Conservation (phyloP, 2,113 vertebrate genomes). For the Lepisosteus oculatus region DNA sequence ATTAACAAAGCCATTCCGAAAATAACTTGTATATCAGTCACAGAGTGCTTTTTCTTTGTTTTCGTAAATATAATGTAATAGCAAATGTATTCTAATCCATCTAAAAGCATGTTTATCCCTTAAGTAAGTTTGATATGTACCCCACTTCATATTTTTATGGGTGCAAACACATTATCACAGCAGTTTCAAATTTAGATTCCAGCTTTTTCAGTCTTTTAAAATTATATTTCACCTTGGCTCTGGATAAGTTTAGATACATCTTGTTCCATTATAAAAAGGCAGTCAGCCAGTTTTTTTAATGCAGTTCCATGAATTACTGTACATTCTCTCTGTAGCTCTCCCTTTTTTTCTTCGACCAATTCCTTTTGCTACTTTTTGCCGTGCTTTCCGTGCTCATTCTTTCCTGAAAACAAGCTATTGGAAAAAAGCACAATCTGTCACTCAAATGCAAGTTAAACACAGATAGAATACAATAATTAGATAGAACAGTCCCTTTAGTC, state of each 20-base stretch:
- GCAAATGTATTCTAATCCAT: too few species aligned
- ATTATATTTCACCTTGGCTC: conserved; percentile 8
- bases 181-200: background rate
- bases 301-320: conserved; percentile 9
- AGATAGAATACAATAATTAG: conserved; percentile 20
- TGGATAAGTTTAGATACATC: background rate
- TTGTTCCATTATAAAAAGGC: background rate
- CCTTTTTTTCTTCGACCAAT: too few species aligned
- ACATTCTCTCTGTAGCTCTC: background rate
- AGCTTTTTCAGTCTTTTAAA: conserved; percentile 16
- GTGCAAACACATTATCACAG: conserved; percentile 5
- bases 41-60: too few species aligned
- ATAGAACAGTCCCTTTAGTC: conserved; percentile 19
- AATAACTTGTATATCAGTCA: too few species aligned
- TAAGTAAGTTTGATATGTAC: background rate
- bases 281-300: background rate
- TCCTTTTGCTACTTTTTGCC: background rate
- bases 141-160: conserved; percentile 14
- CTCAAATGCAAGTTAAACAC: conserved; percentile 25
- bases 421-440: conserved; percentile 1
- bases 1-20: too few species aligned
- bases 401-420: conserved; percentile 13
- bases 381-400: conserved; percentile 4
- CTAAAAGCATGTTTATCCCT: too few species aligned
- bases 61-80: too few species aligned